Evolutionary conservation across 1,140 invertebrate genomes (phyloP).

Genomic region (Bombus balteatus): DNA sequence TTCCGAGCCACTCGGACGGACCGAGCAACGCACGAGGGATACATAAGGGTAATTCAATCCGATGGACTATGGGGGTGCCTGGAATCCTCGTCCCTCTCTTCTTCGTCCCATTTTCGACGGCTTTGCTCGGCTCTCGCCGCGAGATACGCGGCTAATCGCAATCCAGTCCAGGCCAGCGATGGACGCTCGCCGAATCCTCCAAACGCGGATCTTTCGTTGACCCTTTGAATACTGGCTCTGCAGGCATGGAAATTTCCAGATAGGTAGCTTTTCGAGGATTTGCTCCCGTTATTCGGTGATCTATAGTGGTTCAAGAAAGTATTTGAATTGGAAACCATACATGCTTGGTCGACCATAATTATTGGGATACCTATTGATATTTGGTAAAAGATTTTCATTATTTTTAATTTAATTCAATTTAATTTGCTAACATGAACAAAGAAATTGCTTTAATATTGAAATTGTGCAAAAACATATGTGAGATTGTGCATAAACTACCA

Average conservation of each 20-base stretch:
- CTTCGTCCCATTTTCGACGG: conserved; percentile 28
- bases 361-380: no score
- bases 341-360: no score
- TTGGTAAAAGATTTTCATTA: no score
- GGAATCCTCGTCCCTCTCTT: not conserved
- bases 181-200: not conserved
- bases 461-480: no score
- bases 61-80: not conserved
- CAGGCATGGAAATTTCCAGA: not conserved
- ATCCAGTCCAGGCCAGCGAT: not conserved
- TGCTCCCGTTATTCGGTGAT: not conserved
- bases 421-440: no score
- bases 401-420: no score
- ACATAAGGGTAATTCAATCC: conserved; percentile 56
- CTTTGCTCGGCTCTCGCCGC: conserved; percentile 16
- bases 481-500: no score
- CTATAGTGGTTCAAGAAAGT: not conserved
- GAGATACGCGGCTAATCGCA: conserved; percentile 37
- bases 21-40: conserved; percentile 6
- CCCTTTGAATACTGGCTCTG: not conserved
- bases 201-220: not conserved
- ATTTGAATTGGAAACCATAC: not conserved
- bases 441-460: no score
- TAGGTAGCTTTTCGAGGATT: not conserved
- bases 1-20: conserved; percentile 4